Percentiles rank a stretch among this genome's conserved stretches.
Conservation (phyloP, 2,113 vertebrate species). For the Syngnathus scovelli region DNA sequence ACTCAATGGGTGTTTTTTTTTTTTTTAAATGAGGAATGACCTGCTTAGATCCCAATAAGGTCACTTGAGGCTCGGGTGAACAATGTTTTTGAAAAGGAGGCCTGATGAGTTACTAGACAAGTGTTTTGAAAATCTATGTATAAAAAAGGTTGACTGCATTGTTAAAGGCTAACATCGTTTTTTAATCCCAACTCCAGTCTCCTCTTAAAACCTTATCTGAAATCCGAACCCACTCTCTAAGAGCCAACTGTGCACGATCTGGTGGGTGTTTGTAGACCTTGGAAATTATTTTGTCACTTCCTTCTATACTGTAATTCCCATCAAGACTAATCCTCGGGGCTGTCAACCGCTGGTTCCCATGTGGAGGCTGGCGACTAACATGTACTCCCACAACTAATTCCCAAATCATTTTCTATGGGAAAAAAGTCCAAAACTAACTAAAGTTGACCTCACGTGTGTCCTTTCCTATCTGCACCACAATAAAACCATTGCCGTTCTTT, state of each 20-base stretch:
- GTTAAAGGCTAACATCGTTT: neutral
- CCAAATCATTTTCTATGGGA: neutral
- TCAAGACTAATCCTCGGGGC: neutral
- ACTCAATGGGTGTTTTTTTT: neutral
- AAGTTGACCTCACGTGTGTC: neutral
- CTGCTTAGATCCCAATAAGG: conserved; percentile 41
- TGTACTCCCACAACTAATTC: neutral
- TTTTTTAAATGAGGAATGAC: conserved; percentile 39
- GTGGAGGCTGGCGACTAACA: neutral
- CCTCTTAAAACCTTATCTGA: neutral
- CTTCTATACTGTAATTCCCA: neutral
- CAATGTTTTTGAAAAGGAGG: conserved; percentile 37
- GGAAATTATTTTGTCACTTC: neutral
- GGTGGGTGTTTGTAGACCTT: neutral
- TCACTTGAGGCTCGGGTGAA: conserved; percentile 30
- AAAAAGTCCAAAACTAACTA: neutral
- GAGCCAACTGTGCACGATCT: neutral
- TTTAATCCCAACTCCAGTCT: neutral
- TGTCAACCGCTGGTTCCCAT: neutral
- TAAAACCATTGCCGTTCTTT: neutral
- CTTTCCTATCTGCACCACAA: neutral
- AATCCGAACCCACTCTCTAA: neutral
- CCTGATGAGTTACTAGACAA: conserved; percentile 14
- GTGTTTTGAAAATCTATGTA: too few relatives aligned
- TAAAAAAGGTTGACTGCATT: conserved; percentile 6